Evolutionary conservation across 1,140 invertebrate genomes (phyloP).

Genomic region (Rhyacophila brunnea): DNA sequence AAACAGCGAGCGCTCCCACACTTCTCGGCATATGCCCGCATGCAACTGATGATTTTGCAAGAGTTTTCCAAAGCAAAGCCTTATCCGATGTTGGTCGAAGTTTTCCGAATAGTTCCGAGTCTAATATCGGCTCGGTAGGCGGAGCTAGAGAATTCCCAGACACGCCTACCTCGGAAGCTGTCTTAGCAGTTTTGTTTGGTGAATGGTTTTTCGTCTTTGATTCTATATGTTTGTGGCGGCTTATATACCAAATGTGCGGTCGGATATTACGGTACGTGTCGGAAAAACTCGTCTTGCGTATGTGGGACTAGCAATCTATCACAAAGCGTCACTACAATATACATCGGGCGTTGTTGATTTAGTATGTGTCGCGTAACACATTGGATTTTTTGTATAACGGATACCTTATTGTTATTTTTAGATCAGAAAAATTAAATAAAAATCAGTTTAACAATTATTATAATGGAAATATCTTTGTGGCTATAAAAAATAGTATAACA

Average conservation of each 20-base stretch:
- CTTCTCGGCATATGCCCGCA: slow-evolving; percentile 15
- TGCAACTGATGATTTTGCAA: slow-evolving; percentile 29
- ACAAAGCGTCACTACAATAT: slow-evolving; percentile 9
- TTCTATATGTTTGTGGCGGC: slow-evolving; percentile 23
- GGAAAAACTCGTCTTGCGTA: slow-evolving; percentile 12
- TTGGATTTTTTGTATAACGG: too few species aligned
- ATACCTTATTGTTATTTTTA: too few species aligned
- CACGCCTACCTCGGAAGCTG: slow-evolving; percentile 26
- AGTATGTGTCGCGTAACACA: too few species aligned
- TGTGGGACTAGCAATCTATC: slow-evolving; percentile 18
- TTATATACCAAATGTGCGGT: slow-evolving; percentile 20
- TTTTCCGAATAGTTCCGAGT: slow-evolving; percentile 15
- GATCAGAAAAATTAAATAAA: too few species aligned
- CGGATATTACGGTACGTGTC: slow-evolving; percentile 14
- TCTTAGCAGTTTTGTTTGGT: slow-evolving; percentile 32
- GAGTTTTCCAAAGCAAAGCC: slow-evolving; percentile 15
- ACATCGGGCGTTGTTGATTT: too few species aligned
- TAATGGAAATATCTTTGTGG: too few species aligned
- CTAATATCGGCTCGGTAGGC: slow-evolving; percentile 15
- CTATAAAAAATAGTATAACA: too few species aligned
- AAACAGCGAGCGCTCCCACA: neutral
- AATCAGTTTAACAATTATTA: too few species aligned
- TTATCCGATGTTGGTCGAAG: slow-evolving; percentile 5
- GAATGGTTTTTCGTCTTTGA: slow-evolving; percentile 34
- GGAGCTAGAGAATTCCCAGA: slow-evolving; percentile 11